Base-by-base conservation (phyloP, 2,113 vertebrate genomes). In the Phasianus colchicus region DNA sequence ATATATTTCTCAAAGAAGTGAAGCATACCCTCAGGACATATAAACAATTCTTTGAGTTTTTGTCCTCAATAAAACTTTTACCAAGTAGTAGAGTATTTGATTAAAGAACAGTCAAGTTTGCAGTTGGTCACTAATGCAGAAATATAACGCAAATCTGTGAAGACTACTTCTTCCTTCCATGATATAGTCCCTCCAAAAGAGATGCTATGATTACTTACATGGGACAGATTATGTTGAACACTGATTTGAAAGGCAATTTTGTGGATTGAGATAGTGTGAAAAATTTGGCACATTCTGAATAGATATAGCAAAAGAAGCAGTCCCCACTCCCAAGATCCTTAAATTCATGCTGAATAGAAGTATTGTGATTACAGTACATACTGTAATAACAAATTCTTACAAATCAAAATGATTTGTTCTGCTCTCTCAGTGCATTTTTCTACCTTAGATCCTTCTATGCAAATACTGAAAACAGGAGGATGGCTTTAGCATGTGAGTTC, bases 381-480 rank as follows among this genome's bases (percentile, higher is more conserved):
- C 22, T 42, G 29, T 15, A 63, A 63, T 4, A 64, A 52, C 11
- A 67, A 83, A 83, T 55, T 43, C 47, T 50, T 76, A 48, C 38
- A 83, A 86, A 86, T 30, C 58, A 89, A 64, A 91, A 76, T 21
- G 4, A 76, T 69, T 64, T 83, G 21, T 83, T 92, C 67, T 88
- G 63, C 36, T 83, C 27, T 34, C n/a, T 66, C 52, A 63, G 21
- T 48, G 30, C 34, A 48, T 30, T n/a, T 83, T 86, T 72, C 63
- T 67, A 67, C 42, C 38, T 76, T 30, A 38, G 30, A 83, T 54
- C 20, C 27, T 75, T 38, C 0, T 0, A 72, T 4, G 24, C 14
- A 86, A 92, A 73, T 17, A n/a, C 45, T 65, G 81, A 83, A 91
- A 89, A 72, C 36, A 83, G 0, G 1, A 17, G 29, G 32, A 47